Percentiles rank a stretch among this genome's conserved stretches.
Evolutionary conservation across 2,797 vertebrate genomes (phyloP).

Genomic region (Potorous gilbertii): DNA sequence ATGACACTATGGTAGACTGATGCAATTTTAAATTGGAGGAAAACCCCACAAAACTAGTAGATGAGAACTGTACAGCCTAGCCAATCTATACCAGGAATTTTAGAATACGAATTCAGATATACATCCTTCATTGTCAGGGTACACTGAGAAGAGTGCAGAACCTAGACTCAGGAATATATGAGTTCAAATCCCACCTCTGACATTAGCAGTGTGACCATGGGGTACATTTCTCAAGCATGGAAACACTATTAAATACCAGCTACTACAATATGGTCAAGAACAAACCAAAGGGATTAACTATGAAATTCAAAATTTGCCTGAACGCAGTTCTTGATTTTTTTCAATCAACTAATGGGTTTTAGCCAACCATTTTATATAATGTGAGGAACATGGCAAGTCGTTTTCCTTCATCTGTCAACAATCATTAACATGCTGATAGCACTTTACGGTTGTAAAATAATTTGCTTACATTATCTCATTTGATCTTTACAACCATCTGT

Average conservation of each 20-base stretch:
- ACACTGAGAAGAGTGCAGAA: neutral
- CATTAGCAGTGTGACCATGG: neutral
- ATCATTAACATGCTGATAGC: neutral
- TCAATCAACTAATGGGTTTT: slow-evolving; percentile 24
- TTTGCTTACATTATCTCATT: neutral
- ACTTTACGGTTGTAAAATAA: neutral
- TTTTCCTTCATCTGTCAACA: slow-evolving; percentile 25
- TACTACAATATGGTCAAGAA: slow-evolving; percentile 5
- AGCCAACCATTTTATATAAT: slow-evolving; percentile 28
- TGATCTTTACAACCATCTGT: neutral
- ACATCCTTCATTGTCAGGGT: neutral
- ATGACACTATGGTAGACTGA: slow-evolving; percentile 42
- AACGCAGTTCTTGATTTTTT: slow-evolving; percentile 8
- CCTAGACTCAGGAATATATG: neutral
- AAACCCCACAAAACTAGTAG: neutral
- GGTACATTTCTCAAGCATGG: neutral
- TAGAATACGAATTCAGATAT: neutral
- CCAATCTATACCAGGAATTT: neutral
- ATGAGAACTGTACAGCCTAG: neutral
- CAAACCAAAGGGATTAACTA: slow-evolving; percentile 46
- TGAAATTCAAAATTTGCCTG: slow-evolving; percentile 27
- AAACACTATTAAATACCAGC: neutral
- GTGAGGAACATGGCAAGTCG: neutral
- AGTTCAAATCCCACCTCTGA: neutral
- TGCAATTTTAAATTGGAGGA: neutral